phyloP scores from a whole-genome alignment of 2,888 invertebrate genomes.

The Scaptomyza parva region DNA sequence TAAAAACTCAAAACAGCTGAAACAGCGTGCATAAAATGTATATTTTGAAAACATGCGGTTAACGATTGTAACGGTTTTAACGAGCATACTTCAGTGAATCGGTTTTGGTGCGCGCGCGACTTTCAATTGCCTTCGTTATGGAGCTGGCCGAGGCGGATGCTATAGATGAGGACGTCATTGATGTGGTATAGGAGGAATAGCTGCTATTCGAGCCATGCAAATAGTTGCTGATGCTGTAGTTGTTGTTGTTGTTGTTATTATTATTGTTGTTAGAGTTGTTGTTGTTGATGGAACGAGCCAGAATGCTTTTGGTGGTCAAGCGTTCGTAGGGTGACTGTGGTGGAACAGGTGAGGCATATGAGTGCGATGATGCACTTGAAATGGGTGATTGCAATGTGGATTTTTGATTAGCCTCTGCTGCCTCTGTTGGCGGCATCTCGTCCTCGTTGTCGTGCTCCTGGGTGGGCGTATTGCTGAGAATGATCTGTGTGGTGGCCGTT shows the following conservation, averaged over 20 bases:
- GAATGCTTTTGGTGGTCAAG: constrained; percentile 77
- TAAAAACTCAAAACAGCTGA: constrained; percentile 3
- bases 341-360: constrained; percentile 66
- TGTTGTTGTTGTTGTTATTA: constrained; percentile 32
- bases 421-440: constrained; percentile 5
- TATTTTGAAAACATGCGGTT: constrained; percentile 47
- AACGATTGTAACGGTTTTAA: constrained; percentile 31
- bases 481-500: constrained; percentile 78
- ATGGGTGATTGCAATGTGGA: constrained; percentile 34
- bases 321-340: constrained; percentile 72
- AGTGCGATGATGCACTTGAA: constrained; percentile 56
- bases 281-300: constrained; percentile 63
- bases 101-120: constrained; percentile 82
- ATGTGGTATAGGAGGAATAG: constrained; percentile 72
- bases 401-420: not conserved
- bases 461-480: constrained; percentile 60
- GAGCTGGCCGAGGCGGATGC: constrained; percentile 53
- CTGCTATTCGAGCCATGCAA: constrained; percentile 71
- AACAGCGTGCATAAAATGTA: constrained; percentile 33
- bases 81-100: constrained; percentile 84
- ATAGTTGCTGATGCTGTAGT: constrained; percentile 69
- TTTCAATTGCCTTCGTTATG: constrained; percentile 70
- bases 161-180: constrained; percentile 66
- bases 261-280: constrained; percentile 17
- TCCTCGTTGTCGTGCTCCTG: constrained; percentile 16